phyloP scores from a whole-genome alignment of 2,113 vertebrate genomes.

The Heliornis fulica region DNA sequence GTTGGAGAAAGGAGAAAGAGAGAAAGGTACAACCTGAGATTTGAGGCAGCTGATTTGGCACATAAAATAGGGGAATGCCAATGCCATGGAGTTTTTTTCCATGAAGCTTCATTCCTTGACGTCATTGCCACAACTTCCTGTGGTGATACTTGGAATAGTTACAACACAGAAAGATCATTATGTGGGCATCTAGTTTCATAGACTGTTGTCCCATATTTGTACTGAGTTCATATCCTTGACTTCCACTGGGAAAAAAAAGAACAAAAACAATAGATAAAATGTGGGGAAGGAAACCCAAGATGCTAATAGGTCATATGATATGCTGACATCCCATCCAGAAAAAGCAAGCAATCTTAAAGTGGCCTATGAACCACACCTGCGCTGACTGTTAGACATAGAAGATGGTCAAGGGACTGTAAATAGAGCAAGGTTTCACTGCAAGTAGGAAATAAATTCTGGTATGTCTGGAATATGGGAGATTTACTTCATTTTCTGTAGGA shows the following conservation, averaged over 20 bases:
- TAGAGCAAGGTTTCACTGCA: not conserved
- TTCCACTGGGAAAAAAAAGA: not conserved
- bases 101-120: not conserved
- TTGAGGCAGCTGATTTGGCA: not conserved
- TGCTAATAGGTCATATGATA: accelerated
- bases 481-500: not conserved
- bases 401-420: not conserved
- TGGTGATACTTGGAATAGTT: not conserved
- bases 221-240: not conserved
- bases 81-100: not conserved
- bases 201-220: not conserved
- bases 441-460: not conserved
- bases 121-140: not conserved
- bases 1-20: not conserved
- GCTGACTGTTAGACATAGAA: not conserved
- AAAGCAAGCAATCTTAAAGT: not conserved
- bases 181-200: not conserved
- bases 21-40: not conserved
- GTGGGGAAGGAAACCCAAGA: not conserved
- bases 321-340: not conserved
- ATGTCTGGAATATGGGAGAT: not conserved
- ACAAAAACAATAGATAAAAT: not conserved
- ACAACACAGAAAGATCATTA: not conserved
- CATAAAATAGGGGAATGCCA: not conserved
- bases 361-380: not conserved